Evolutionary conservation across 2,113 vertebrate species (phyloP), one percentile per base, ranked within the genome.

Genomic region (Psephotus haematonotus): DNA sequence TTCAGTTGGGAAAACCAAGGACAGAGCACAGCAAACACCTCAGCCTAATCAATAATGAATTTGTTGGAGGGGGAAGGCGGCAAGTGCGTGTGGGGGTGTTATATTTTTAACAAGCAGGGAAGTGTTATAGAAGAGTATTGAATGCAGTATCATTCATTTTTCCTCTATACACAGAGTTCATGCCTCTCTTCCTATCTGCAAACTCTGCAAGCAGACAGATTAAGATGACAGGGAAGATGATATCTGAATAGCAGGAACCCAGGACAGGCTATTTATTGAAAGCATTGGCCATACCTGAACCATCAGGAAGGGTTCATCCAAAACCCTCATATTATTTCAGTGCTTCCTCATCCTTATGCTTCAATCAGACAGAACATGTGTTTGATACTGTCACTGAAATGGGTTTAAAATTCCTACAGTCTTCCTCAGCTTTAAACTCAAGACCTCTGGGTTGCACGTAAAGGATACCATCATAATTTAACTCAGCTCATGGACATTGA

Each of bases 401-500:
- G 88, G 62, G 80, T 93, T 97, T 96, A 95, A 94, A 93, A 93
- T 91, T 92, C 85, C 82, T 78, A 17, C 29, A 70, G 63, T 24
- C 81, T 89, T 90, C 77, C 71, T n/a, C 33, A 82, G 72, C 69
- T 95, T 93, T 92, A 83, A 96, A 90, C 64, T 83, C 44, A 50
- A 94, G 69, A 76, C 50, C 46, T 88, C 81, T 86, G n/a, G n/a
- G 55, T 60, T 87, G 75, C 49, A 75, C 0, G 33, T 83, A 92
- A 92, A 92, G 86, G 50, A 96, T 86, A 94, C 82, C 64, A 62
- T 74, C 84, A 86, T 96, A 96, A 94, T 95, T 91, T 91, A 95
- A 94, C 82, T 86, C 90, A 55, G 65, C 67, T 76, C 71, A 49
- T 8, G 24, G 86, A 93, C 90, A 92, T 57, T 75, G 52, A 82